phyloP scores from a whole-genome alignment of 1,140 invertebrate species.

The Pseudomyrmex pallidus region DNA sequence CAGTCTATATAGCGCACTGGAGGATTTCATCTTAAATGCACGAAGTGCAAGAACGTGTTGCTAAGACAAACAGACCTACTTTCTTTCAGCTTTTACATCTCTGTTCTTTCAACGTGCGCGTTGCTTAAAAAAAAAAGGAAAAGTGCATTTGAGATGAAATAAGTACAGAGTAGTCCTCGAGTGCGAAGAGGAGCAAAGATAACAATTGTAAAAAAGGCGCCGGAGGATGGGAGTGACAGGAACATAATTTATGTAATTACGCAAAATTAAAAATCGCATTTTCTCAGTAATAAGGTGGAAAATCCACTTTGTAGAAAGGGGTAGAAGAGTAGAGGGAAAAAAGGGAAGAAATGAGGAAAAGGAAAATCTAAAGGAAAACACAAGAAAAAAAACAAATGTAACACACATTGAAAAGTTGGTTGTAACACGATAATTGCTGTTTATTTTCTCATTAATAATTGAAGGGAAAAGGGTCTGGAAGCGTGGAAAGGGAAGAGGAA shows the following conservation, averaged over 20 bases:
- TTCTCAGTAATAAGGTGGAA: no score
- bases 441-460: no score
- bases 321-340: no score
- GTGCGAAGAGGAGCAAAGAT: background rate
- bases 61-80: background rate
- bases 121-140: background rate
- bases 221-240: background rate
- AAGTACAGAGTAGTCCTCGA: background rate
- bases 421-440: no score
- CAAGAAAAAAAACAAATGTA: no score
- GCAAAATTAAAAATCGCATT: no score
- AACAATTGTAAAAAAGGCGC: background rate
- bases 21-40: background rate
- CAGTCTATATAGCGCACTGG: background rate
- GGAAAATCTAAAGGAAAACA: no score
- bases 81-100: background rate
- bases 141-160: background rate
- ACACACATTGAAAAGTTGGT: no score
- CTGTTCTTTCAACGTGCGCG: background rate
- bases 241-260: slow-evolving; percentile 13
- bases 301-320: no score
- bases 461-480: no score
- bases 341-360: no score
- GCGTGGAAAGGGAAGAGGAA: no score
- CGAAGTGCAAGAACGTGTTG: background rate